Evolutionary conservation across 2,113 vertebrate species (phyloP), one percentile per base, ranked within the genome.

Genomic region (Pseudorasbora parva): DNA sequence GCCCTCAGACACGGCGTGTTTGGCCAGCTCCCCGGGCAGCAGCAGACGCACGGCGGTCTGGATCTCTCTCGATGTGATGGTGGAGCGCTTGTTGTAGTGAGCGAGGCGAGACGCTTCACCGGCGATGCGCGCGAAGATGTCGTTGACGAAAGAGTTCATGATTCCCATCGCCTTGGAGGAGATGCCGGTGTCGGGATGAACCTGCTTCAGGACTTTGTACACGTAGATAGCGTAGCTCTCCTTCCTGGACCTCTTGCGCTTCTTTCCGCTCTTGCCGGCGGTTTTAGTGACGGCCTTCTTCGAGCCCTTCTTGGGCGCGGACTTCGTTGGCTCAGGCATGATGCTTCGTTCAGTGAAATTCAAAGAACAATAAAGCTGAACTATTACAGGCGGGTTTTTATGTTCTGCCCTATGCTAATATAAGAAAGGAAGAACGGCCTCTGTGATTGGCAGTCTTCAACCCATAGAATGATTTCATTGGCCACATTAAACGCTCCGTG

Each of bases 61-160:
- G 88, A 96, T 96, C 93, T 96, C 95, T 84, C 93, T 86, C 3
- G 94, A 95, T 0, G 93, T 74, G 87, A 95, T 94, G 82, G 93
- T 93, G 15, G 93, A 87, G 0, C 93, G 88, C 21, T 92, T 88
- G 12, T 91, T 93, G 75, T 92, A 94, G 57, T 94, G 95, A 66
- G 95, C 90, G 76, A 91, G 3, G 71, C 94, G 17, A 0, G 85
- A 85, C 0, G 90, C 66, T 51, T 92, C 91, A 0, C 86, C 84
- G 8, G 87, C 89, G 43, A 92, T 91, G 8, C 91, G 90, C 87
- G 92, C 92, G 7, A 92, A 93, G 60, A 93, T 92, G 83, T 93
- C 92, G 41, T 81, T 88, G 1, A 93, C 91, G 3, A 93, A 92
- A 0, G 90, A 91, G 84, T 93, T 92, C 92, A 92, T 91, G 87